Percentiles rank a stretch among this genome's conserved stretches.
Conservation (phyloP, 2,113 vertebrate genomes). For the Gobius niger region DNA sequence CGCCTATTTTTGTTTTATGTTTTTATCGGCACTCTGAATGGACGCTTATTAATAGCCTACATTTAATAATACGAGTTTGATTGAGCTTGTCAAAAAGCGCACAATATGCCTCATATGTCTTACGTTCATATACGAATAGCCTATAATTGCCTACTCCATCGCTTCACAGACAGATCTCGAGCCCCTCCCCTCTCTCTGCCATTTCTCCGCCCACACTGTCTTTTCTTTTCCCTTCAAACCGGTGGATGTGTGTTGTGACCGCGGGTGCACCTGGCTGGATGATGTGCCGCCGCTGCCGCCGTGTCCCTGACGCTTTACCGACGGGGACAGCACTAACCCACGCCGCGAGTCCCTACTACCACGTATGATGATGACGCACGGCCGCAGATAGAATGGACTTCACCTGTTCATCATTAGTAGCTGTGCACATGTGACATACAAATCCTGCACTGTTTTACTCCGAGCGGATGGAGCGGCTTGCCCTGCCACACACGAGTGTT, state of each 20-base stretch:
- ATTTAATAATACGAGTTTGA: too few relatives aligned
- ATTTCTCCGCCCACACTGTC: conserved; percentile 20
- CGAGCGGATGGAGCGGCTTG: not conserved
- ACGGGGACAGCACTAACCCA: conserved; percentile 17
- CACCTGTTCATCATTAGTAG: not conserved
- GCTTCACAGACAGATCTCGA: not conserved
- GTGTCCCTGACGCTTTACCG: conserved; percentile 2
- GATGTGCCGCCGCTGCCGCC: conserved; percentile 15
- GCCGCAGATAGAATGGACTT: conserved; percentile 34
- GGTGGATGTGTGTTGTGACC: not conserved
- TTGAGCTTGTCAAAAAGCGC: too few relatives aligned
- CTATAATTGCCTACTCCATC: too few relatives aligned
- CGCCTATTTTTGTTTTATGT: too few relatives aligned
- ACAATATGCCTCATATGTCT: too few relatives aligned
- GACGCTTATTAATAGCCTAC: too few relatives aligned
- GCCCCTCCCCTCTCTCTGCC: conserved; percentile 7
- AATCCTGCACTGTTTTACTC: conserved; percentile 17
- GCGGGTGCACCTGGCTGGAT: conserved; percentile 30
- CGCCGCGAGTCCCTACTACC: conserved; percentile 35
- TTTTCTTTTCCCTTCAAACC: not conserved
- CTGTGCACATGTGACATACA: conserved; percentile 14
- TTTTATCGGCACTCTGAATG: too few relatives aligned
- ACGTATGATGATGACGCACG: conserved; percentile 64
- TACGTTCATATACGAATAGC: too few relatives aligned
- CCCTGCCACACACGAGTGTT: not conserved